Evolutionary conservation across 2,797 vertebrate genomes (phyloP).

Genomic region (Arnoldichthys spilopterus): DNA sequence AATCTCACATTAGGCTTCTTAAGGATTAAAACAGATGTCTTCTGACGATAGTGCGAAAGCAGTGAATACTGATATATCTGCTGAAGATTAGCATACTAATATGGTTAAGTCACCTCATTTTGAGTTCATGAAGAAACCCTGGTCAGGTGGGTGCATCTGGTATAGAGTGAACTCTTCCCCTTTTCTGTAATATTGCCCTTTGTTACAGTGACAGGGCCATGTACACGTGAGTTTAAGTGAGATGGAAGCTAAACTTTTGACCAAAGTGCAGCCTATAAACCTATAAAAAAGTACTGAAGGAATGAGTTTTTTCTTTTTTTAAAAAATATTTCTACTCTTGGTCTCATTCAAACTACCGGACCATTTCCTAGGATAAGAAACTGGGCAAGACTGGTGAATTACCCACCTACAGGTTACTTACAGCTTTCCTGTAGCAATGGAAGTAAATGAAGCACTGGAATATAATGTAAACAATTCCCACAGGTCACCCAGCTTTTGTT

Average conservation of each 20-base stretch:
- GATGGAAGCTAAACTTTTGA: slow-evolving; percentile 30
- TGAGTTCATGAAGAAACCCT: background rate
- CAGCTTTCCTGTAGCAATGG: too few relatives aligned
- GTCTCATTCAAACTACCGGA: slow-evolving; percentile 14
- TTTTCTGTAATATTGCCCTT: background rate
- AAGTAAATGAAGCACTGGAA: too few relatives aligned
- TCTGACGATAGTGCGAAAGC: background rate
- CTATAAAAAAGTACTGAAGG: slow-evolving; percentile 37
- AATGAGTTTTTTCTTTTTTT: background rate
- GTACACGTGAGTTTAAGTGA: slow-evolving; percentile 21
- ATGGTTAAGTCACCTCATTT: background rate
- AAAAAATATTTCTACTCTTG: background rate
- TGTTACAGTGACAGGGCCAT: background rate
- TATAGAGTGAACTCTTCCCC: slow-evolving; percentile 4
- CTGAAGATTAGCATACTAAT: background rate
- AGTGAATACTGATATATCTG: slow-evolving; percentile 13
- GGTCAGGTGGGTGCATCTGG: background rate
- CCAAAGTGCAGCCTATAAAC: slow-evolving; percentile 44
- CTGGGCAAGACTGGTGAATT: slow-evolving; percentile 2
- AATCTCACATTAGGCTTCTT: slow-evolving; percentile 9
- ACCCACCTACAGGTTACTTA: background rate
- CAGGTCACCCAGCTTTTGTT: too few relatives aligned
- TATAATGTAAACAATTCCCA: background rate
- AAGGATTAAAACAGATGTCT: slow-evolving; percentile 39
- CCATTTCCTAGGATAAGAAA: background rate